These are phyloP conservation scores for Aphidoletes aphidimyza DNA, from an alignment of 2,888 invertebrate species.

Conservation along the genomic window DNA sequence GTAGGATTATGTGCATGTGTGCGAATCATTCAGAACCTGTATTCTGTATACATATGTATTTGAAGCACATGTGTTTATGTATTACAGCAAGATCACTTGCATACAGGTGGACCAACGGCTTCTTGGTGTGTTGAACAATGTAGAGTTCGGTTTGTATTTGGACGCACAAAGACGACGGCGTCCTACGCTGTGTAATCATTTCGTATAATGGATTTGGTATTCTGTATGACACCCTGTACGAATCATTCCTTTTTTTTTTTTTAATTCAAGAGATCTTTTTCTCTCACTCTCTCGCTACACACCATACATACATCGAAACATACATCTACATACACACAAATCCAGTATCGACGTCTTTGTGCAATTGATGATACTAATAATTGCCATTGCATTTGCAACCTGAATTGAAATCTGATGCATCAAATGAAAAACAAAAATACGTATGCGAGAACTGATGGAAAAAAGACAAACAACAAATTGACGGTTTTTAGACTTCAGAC, in stretches of 20 bases:
- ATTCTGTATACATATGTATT: background rate
- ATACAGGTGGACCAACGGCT: constrained; percentile 9
- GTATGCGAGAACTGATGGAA: background rate
- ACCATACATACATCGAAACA: background rate
- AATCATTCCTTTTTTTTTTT: background rate
- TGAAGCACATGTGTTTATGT: constrained; percentile 18
- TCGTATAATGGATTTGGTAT: background rate
- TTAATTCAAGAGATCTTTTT: background rate
- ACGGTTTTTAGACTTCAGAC: background rate
- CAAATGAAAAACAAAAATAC: background rate
- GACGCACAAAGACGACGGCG: background rate
- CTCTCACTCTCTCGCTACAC: background rate
- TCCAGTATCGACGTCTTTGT: background rate
- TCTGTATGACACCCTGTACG: constrained; percentile 17
- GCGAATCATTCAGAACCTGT: constrained; percentile 23
- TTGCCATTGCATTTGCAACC: background rate
- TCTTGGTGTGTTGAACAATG: background rate
- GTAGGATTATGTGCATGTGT: constrained; percentile 1
- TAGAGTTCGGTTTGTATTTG: background rate
- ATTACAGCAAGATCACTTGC: background rate
- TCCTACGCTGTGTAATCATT: background rate
- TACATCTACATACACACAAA: background rate
- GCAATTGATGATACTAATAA: constrained; percentile 4
- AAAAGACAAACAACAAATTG: constrained; percentile 6
- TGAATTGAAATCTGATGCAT: background rate